Conservation (phyloP, 1,140 invertebrate genomes). For the Aphelinus atriplicis region DNA sequence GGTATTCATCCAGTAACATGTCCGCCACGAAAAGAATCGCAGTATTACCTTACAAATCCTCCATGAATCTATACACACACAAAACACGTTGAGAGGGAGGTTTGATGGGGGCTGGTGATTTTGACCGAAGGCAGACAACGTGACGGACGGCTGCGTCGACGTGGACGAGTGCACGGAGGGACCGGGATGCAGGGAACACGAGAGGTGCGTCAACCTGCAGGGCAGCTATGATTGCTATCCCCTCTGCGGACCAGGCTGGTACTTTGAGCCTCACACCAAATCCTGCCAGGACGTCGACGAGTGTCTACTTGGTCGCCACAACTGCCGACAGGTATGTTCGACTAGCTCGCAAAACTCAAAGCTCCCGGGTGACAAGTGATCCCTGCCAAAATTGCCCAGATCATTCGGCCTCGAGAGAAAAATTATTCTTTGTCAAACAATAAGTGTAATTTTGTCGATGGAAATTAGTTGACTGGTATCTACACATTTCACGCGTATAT, state of each 20-base stretch:
- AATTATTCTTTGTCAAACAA: too few relatives aligned
- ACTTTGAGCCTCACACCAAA: slow-evolving; percentile 67
- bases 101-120: too few relatives aligned
- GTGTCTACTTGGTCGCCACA: slow-evolving; percentile 68
- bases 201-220: slow-evolving; percentile 76
- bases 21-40: too few relatives aligned
- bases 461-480: too few relatives aligned
- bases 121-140: slow-evolving; percentile 64
- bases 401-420: too few relatives aligned
- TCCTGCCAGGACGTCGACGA: slow-evolving; percentile 91
- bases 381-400: too few relatives aligned
- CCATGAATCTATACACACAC: too few relatives aligned
- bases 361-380: neutral
- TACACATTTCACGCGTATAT: too few relatives aligned
- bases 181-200: slow-evolving; percentile 75
- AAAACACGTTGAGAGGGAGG: too few relatives aligned
- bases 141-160: slow-evolving; percentile 74
- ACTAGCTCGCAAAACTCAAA: neutral
- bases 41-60: too few relatives aligned
- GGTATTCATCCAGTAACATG: too few relatives aligned
- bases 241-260: slow-evolving; percentile 66
- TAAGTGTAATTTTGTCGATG: too few relatives aligned
- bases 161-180: slow-evolving; percentile 77
- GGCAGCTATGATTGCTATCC: slow-evolving; percentile 78
- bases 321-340: slow-evolving; percentile 47